phyloP scores from a whole-genome alignment of 2,797 vertebrate genomes.

The Nyctibius grandis region DNA sequence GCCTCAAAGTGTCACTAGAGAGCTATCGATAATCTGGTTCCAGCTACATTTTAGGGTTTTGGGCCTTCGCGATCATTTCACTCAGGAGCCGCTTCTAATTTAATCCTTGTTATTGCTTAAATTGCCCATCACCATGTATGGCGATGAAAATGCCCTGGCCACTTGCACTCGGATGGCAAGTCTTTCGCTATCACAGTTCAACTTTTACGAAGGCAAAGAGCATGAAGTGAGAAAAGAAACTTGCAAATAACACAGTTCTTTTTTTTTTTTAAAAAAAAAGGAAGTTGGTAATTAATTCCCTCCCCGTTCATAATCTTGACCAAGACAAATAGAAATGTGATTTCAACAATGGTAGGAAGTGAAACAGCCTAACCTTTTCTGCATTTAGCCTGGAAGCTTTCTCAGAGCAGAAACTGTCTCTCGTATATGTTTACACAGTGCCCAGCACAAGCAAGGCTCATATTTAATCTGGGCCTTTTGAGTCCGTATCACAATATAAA shows the following conservation, averaged over 20 bases:
- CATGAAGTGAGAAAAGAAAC: conserved; percentile 41
- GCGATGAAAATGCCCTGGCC: not conserved
- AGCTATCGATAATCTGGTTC: conserved; percentile 9
- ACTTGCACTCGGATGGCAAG: not conserved
- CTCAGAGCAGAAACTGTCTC: not conserved
- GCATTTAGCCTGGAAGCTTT: conserved; percentile 46
- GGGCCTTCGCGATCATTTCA: not conserved
- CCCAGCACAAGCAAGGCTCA: not conserved
- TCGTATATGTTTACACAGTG: not conserved
- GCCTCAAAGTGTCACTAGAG: conserved; percentile 60
- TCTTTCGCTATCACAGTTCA: not conserved
- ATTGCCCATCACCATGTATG: not conserved
- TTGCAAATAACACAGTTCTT: not conserved
- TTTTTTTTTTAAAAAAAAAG: not conserved
- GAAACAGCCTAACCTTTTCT: conserved; percentile 64
- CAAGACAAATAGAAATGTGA: conserved; percentile 66
- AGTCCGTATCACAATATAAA: not conserved
- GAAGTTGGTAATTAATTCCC: conserved; percentile 42
- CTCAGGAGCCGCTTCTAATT: not conserved
- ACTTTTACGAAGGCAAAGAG: not conserved
- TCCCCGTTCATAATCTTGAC: conserved; percentile 35
- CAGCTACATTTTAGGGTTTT: not conserved
- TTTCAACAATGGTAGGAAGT: conserved; percentile 72
- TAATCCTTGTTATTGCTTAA: not conserved
- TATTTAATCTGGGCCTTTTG: not conserved